Evolutionary conservation across 2,113 vertebrate species (phyloP).

Genomic region (Tachycineta bicolor): DNA sequence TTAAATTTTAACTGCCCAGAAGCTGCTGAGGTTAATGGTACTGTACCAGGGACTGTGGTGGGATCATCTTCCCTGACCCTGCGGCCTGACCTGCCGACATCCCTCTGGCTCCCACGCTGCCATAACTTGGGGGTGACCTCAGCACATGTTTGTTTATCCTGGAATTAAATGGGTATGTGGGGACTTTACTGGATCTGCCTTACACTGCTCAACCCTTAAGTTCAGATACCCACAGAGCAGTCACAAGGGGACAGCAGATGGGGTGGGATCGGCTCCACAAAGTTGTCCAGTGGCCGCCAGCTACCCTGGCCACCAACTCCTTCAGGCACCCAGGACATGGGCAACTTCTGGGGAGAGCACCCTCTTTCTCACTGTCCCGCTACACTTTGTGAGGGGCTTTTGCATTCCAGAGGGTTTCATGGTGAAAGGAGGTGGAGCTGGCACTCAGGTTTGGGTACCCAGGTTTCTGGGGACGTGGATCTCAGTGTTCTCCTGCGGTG

Average conservation of each 20-base stretch:
- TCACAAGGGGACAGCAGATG: not conserved
- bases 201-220: not conserved
- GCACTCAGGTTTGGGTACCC: not conserved
- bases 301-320: not conserved
- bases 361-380: not conserved
- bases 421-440: not conserved
- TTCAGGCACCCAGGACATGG: not conserved
- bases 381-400: not conserved
- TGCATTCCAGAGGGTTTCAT: not conserved
- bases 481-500: not conserved
- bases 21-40: conserved; percentile 18
- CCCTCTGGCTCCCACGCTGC: not conserved
- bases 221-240: not conserved
- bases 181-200: not conserved
- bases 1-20: conserved; percentile 14
- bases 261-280: not conserved
- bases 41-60: not conserved
- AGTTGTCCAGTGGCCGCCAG: not conserved
- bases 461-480: not conserved
- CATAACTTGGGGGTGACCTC: conserved; percentile 1
- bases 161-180: not conserved
- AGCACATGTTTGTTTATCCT: conserved; percentile 34
- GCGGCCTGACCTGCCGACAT: not conserved
- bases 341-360: not conserved
- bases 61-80: conserved; percentile 16